These are phyloP conservation scores for Hassar affinis DNA, from an alignment of 2,113 vertebrate species.

Conservation along the genomic window DNA sequence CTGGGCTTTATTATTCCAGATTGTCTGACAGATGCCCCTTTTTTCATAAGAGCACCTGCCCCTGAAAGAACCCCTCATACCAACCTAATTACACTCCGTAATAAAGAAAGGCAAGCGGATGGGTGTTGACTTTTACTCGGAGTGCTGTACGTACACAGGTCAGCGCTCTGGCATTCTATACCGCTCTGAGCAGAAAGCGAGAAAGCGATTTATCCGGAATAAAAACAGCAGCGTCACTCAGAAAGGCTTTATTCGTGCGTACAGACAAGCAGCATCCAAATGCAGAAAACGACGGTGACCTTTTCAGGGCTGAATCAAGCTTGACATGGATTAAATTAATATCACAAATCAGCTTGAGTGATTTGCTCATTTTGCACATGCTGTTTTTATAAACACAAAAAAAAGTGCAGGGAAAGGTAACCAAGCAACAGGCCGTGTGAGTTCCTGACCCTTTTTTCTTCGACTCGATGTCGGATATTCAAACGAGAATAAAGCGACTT, in stretches of 20 bases:
- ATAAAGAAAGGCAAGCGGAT: not conserved
- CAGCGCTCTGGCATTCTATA: slow-evolving; percentile 49
- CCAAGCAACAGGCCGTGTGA: slow-evolving; percentile 50
- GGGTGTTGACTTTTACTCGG: slow-evolving; percentile 15
- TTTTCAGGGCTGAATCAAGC: slow-evolving; percentile 50
- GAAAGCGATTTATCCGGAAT: slow-evolving; percentile 34
- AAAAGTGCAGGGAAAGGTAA: slow-evolving; percentile 42
- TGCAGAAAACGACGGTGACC: slow-evolving; percentile 49
- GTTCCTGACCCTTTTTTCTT: slow-evolving; percentile 39
- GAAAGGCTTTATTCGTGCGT: slow-evolving; percentile 40
- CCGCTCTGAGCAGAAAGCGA: slow-evolving; percentile 41
- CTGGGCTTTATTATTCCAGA: slow-evolving; percentile 4
- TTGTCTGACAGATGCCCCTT: slow-evolving; percentile 5
- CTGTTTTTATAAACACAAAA: slow-evolving; percentile 37
- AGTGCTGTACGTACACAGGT: slow-evolving; percentile 40
- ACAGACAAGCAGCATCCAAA: slow-evolving; percentile 32
- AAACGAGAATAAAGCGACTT: slow-evolving; percentile 52
- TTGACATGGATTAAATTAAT: slow-evolving; percentile 57
- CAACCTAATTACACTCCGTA: not conserved
- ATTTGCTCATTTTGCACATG: slow-evolving; percentile 51
- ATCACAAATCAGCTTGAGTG: slow-evolving; percentile 53
- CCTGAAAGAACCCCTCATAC: not conserved
- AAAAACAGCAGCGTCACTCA: slow-evolving; percentile 30
- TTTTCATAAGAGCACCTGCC: not conserved
- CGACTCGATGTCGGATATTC: slow-evolving; percentile 36